Base-by-base conservation (phyloP, 2,888 invertebrate species). In the Octonoba sinensis region DNA sequence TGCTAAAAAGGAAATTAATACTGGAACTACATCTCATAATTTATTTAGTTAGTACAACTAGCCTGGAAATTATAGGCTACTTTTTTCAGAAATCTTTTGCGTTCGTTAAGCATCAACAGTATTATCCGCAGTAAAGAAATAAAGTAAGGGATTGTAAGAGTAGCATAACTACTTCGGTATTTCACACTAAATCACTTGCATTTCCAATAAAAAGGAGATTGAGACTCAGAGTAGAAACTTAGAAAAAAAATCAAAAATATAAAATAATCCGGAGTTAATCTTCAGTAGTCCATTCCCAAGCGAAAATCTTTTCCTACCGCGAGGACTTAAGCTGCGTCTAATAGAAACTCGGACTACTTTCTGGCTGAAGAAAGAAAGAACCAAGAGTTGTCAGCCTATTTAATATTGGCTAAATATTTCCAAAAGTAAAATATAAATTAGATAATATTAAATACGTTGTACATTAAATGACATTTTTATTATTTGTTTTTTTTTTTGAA, bases 231-330 rank as follows among this genome's bases (percentile, higher is more conserved):
- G 16, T 8, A 15, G 15, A 13, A 62, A 36, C 60, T 60, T 49
- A 6, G 16, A 22, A 4, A 12, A 54, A 54, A 59, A n/a, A 16
- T 70, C n/a, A n/a, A 11, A 64, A 60, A 60, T 60, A 60, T 27
- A 27, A 27, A 15, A 49, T 74, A 74, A 74, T 65, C 57, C 65
- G 46, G 65, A 74, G 74, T 74, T 74, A 74, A 74, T 74, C 74
- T 57, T 24, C 24, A 74, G 65, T 57, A 54, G 56, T 44, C 47
- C 36, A 46, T 66, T 24, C 18, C 54, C 22, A 18, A 49, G 22
- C 22, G 24, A 54, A 74, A 65, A 74, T 74, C 74, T 74, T 65
- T 64, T 64, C 18, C 64, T 56, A 47, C 46, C 18, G 12, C 74
- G 15, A 44, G 44, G 59, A n/a, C 36, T 27, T 74, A 74, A 74